phyloP scores from a whole-genome alignment of 2,888 invertebrate genomes.

The Pocota personata region DNA sequence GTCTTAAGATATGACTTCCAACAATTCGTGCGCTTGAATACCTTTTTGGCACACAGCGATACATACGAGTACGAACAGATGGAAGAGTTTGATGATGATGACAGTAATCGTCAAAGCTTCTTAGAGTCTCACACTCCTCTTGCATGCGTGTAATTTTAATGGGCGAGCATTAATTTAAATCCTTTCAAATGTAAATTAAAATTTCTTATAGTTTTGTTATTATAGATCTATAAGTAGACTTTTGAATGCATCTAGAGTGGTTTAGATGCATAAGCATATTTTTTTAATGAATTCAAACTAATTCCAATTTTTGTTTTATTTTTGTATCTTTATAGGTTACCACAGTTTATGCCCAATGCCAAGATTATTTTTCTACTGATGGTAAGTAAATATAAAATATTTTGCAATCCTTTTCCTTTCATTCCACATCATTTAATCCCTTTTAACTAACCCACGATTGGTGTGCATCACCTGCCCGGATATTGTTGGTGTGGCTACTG shows the following conservation, averaged over 20 bases:
- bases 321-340: slow-evolving; percentile 86
- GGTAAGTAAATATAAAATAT: slow-evolving; percentile 85
- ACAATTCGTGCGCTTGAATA: slow-evolving; percentile 45
- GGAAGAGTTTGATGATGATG: slow-evolving; percentile 18
- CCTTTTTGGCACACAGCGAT: slow-evolving; percentile 30
- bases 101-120: slow-evolving; percentile 56
- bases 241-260: slow-evolving; percentile 3
- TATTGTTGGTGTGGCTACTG: slow-evolving; percentile 13
- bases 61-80: not conserved
- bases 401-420: slow-evolving; percentile 3
- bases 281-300: not conserved
- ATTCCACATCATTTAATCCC: slow-evolving; percentile 42
- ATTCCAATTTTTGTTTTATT: slow-evolving; percentile 32
- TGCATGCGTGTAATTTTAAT: slow-evolving; percentile 26
- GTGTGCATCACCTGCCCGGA: not conserved
- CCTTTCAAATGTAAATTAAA: slow-evolving; percentile 24
- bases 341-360: slow-evolving; percentile 94
- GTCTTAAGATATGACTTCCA: slow-evolving; percentile 13
- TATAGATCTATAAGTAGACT: slow-evolving; percentile 3
- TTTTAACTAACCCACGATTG: not conserved
- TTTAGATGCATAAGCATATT: not conserved
- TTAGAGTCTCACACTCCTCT: not conserved
- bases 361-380: slow-evolving; percentile 94
- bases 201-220: not conserved
- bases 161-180: slow-evolving; percentile 13